Conservation (phyloP, 2,797 vertebrate species). For the Micropoecilia bifurca region DNA sequence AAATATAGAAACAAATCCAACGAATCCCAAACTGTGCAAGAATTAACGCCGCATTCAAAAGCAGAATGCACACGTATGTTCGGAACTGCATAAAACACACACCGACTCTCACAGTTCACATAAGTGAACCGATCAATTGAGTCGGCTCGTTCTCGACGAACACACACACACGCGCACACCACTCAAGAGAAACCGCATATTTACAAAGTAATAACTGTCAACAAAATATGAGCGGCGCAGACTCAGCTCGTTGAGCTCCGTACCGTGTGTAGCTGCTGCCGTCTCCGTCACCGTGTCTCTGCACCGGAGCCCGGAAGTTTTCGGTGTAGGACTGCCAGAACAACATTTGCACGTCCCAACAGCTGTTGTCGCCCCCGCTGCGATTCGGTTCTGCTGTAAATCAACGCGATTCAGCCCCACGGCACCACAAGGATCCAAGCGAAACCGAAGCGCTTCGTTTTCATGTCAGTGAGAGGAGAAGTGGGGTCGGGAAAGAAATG, state of each 20-base stretch:
- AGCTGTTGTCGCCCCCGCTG: constrained; percentile 3
- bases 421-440: constrained; percentile 23
- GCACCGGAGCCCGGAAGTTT: constrained; percentile 73
- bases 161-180: background rate
- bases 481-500: background rate
- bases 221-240: constrained; percentile 20
- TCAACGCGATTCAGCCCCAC: constrained; percentile 16
- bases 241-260: background rate
- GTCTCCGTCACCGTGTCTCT: constrained; percentile 39
- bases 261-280: constrained; percentile 74
- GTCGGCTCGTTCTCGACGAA: background rate
- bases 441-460: constrained; percentile 10
- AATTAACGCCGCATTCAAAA: background rate
- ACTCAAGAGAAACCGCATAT: constrained; percentile 32
- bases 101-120: background rate
- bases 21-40: background rate
- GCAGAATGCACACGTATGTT: background rate
- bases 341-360: constrained; percentile 75
- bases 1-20: background rate
- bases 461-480: constrained; percentile 4
- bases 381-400: constrained; percentile 21
- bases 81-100: background rate
- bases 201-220: constrained; percentile 28
- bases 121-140: background rate
- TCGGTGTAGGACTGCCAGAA: constrained; percentile 85